These are phyloP conservation scores for Eilema depressum DNA, from an alignment of 2,888 invertebrate genomes.

Conservation along the genomic window DNA sequence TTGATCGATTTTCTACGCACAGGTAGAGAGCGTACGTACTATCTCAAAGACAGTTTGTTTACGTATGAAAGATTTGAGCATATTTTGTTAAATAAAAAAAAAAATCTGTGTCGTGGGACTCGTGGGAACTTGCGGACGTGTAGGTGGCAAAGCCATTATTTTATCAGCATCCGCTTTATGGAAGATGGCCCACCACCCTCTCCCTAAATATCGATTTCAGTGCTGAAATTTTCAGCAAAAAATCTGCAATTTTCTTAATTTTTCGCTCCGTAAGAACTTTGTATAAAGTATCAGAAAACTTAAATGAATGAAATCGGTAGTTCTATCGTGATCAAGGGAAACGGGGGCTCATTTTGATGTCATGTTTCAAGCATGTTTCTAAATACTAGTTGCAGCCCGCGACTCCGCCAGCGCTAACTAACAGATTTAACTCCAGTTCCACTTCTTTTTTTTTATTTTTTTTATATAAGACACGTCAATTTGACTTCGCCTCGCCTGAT, in stretches of 20 bases:
- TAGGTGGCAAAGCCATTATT: background rate
- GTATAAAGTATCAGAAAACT: too few species aligned
- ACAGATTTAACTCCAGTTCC: too few species aligned
- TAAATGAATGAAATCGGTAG: too few species aligned
- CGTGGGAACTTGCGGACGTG: background rate
- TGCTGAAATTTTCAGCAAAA: background rate
- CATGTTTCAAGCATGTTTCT: too few species aligned
- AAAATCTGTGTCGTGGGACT: background rate
- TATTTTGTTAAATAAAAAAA: background rate
- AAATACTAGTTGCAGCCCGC: too few species aligned
- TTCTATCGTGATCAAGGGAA: too few species aligned
- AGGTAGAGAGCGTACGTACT: background rate
- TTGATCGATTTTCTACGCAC: conserved; percentile 6
- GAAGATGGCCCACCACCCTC: background rate
- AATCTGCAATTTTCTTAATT: background rate
- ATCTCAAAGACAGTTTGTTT: background rate
- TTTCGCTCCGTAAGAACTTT: too few species aligned
- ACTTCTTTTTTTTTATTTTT: too few species aligned
- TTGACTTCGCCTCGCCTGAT: too few species aligned
- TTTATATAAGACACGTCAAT: too few species aligned
- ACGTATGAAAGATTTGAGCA: background rate
- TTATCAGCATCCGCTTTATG: background rate
- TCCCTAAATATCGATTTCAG: background rate
- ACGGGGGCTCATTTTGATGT: too few species aligned
- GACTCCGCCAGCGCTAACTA: too few species aligned